Base-by-base conservation (phyloP, 2,888 invertebrate species). In the Celastrina argiolus region DNA sequence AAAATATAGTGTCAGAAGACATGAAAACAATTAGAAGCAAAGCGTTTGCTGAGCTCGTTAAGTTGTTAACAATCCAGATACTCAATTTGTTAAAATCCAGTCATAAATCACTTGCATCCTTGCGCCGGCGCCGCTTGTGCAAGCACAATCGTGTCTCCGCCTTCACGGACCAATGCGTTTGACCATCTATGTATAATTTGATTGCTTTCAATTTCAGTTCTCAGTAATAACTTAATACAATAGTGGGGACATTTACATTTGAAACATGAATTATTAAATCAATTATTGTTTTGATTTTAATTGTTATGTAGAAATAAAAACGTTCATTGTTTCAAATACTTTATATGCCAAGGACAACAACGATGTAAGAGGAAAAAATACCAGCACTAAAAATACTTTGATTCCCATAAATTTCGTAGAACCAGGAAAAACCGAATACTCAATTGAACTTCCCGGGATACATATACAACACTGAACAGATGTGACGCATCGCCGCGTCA, bases 111-210 rank as follows among this genome's bases (percentile, higher is more conserved):
- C 67, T 69, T 63, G 64, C 67, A 69, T 69, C 67, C 67, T 69
- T 65, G 67, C 69, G 71, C 70, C 71, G 71, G 74, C 75, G 73
- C 72, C 73, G 74, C 56, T 82, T 82, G 77, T 75, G 80, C 80
- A 84, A 84, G 71, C 67, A 68, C 69, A 73, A 73, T 73, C 70
- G 71, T 77, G 81, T 81, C 81, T 75, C 82, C 81, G 81, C 81
- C 82, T 84, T 83, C 83, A 83, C 78, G 81, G 77, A 73, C 76
- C 75, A 77, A 69, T 75, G 77, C 76, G 26, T 73, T 65, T 74
- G 72, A 75, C 74, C 68, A 58, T 69, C 61, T 65, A 65, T 65
- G 63, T 51, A 67, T 58, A 63, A 68, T 51, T 51, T 56, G 63
- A 56, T 61, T 66, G 56, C 56, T 65, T 65, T 61, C 58, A 51